Evolutionary conservation across 2,113 vertebrate genomes (phyloP).

Genomic region (Oceanodroma tethys): DNA sequence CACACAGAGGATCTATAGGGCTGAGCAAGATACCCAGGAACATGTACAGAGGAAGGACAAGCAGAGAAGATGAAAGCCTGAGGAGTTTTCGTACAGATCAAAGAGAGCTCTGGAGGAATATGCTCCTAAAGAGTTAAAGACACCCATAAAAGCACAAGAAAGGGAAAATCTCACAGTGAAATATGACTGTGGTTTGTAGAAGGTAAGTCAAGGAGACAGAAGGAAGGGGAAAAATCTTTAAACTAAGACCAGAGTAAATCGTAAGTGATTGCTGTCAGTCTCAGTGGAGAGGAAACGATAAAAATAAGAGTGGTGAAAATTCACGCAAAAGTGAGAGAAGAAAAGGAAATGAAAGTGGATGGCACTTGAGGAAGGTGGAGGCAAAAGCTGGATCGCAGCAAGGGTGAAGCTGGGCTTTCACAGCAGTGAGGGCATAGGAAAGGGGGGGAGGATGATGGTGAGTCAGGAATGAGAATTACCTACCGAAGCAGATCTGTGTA

Average conservation of each 20-base stretch:
- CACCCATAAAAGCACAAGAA: background rate
- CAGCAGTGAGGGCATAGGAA: background rate
- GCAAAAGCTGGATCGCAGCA: background rate
- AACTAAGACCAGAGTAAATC: slow-evolving; percentile 2
- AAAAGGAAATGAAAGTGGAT: background rate
- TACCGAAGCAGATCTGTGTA: background rate
- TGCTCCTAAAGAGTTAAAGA: slow-evolving; percentile 26
- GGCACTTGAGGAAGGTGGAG: background rate
- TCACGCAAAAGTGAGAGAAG: background rate
- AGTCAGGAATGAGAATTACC: background rate
- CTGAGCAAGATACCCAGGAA: background rate
- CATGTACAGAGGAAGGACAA: background rate
- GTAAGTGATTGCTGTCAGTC: background rate
- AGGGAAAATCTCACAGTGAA: background rate
- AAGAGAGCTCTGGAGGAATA: slow-evolving; percentile 24
- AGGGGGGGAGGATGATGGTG: background rate
- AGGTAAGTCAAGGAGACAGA: slow-evolving; percentile 9
- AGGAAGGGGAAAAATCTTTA: slow-evolving; percentile 14
- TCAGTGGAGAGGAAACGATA: background rate
- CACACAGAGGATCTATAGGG: background rate
- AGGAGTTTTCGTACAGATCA: slow-evolving; percentile 11
- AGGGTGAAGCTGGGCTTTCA: background rate
- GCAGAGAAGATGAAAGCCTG: slow-evolving; percentile 9
- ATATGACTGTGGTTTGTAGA: background rate
- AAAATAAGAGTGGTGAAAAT: background rate